A percentile compares a stretch with the other conserved stretches of the same genome.
These are phyloP conservation scores for Polia nebulosa DNA, from an alignment of 2,888 invertebrate genomes.

Conservation along the genomic window DNA sequence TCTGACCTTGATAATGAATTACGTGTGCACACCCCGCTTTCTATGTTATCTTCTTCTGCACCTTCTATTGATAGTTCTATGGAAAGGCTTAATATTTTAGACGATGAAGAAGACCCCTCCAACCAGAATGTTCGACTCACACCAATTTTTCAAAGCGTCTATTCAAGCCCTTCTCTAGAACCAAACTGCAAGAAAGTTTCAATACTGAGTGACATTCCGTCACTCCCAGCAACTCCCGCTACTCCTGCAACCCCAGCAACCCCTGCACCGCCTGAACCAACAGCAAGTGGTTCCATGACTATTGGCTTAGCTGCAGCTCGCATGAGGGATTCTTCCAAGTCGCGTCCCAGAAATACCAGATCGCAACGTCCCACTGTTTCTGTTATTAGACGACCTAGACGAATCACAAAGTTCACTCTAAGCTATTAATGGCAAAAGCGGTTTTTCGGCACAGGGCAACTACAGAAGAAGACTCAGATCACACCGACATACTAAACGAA, in stretches of 20 bases:
- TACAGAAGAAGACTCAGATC: constrained; percentile 1
- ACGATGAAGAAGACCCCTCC: too few species aligned
- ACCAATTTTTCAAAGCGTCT: constrained; percentile 2
- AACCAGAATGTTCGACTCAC: background rate
- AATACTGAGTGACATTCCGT: constrained; percentile 5
- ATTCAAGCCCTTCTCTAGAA: background rate
- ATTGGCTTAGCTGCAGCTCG: background rate
- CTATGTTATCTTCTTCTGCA: too few species aligned
- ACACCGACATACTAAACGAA: too few species aligned
- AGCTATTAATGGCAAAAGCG: background rate
- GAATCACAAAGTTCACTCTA: background rate
- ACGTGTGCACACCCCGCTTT: too few species aligned
- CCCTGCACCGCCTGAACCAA: background rate
- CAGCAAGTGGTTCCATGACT: too few species aligned
- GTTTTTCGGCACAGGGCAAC: background rate
- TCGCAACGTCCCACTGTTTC: background rate
- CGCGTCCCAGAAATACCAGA: background rate
- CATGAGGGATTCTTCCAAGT: background rate
- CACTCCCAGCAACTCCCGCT: constrained; percentile 1
- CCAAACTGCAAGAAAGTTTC: background rate
- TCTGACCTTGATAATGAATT: background rate
- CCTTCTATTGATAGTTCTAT: too few species aligned
- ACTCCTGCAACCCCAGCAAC: background rate
- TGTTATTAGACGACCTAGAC: background rate
- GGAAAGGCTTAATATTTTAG: too few species aligned